Evolutionary conservation across 2,888 invertebrate genomes (phyloP).

Genomic region (Pseudococcus viburni): DNA sequence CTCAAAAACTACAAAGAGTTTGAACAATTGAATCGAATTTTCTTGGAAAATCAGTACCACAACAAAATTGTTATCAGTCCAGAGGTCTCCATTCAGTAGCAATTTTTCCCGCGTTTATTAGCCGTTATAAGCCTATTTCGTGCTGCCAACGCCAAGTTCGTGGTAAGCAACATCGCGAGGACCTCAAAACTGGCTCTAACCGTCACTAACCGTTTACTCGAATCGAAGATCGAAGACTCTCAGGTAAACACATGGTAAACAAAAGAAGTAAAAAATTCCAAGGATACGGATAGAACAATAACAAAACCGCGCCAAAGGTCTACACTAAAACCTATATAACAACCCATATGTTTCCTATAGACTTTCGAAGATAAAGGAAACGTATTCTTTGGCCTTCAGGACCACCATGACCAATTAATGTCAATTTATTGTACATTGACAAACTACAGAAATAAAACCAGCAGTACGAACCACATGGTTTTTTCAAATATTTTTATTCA

Average conservation of each 20-base stretch:
- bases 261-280: not conserved
- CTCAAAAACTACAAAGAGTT: too few species aligned
- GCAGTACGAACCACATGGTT: too few species aligned
- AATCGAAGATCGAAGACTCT: not conserved
- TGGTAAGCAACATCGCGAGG: not conserved
- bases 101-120: not conserved
- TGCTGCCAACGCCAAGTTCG: too few species aligned
- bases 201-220: not conserved
- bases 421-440: too few species aligned
- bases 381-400: too few species aligned
- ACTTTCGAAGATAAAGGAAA: not conserved
- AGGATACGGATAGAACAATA: not conserved
- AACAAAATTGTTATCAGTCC: not conserved
- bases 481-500: too few species aligned
- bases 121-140: not conserved
- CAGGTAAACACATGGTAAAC: not conserved
- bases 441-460: too few species aligned
- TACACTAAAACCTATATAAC: not conserved
- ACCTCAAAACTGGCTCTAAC: conserved; percentile 38
- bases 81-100: not conserved
- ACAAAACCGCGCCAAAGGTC: not conserved
- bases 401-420: too few species aligned
- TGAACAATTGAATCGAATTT: too few species aligned
- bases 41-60: not conserved
- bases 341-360: not conserved